Conservation (phyloP, 2,888 invertebrate species). For the Eugnorisma glareosa region DNA sequence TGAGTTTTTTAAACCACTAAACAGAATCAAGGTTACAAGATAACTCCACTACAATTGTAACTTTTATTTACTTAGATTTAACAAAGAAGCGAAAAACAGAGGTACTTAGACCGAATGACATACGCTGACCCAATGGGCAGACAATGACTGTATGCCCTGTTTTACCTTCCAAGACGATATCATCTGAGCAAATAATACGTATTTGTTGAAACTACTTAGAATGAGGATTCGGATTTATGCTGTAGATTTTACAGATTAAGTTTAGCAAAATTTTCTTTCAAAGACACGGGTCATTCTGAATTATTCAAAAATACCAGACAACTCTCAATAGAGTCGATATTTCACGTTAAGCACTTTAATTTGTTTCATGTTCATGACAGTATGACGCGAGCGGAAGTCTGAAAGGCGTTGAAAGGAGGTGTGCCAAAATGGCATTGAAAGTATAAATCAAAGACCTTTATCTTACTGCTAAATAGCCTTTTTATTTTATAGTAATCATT, state of each 20-base stretch:
- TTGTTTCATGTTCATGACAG: conserved; percentile 1
- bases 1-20: conserved; percentile 41
- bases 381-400: conserved; percentile 46
- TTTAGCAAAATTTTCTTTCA: background rate
- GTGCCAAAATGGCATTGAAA: conserved; percentile 57
- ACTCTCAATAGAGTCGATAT: conserved; percentile 9
- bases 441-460: conserved; percentile 8
- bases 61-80: conserved; percentile 37
- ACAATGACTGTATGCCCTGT: conserved; percentile 62
- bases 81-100: conserved; percentile 31
- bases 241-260: background rate
- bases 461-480: background rate
- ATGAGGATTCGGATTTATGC: background rate
- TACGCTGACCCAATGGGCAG: conserved; percentile 54
- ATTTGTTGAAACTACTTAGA: conserved; percentile 36
- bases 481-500: conserved; percentile 15
- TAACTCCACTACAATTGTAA: conserved; percentile 32
- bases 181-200: conserved; percentile 60
- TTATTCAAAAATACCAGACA: conserved; percentile 9
- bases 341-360: background rate
- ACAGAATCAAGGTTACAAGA: conserved; percentile 48
- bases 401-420: conserved; percentile 44
- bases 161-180: conserved; percentile 52
- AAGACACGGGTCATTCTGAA: background rate
- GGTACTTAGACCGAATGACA: conserved; percentile 36